These are phyloP conservation scores for Rissa tridactyla DNA, from an alignment of 2,113 vertebrate species.

Conservation along the genomic window DNA sequence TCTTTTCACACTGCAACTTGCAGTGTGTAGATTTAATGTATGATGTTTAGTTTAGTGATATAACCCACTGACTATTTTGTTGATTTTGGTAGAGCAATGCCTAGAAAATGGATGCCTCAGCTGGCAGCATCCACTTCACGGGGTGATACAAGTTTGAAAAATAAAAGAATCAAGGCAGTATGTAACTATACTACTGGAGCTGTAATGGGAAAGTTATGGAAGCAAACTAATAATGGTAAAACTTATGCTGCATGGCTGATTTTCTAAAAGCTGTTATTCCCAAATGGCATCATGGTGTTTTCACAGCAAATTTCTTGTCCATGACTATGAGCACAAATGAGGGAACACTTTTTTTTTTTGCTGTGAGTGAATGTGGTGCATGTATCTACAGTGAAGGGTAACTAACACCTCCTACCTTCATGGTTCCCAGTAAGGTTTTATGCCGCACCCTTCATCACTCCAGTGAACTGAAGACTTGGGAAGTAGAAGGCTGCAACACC, in stretches of 20 bases:
- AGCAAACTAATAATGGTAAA: neutral
- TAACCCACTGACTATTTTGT: slow-evolving; percentile 46
- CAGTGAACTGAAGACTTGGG: neutral
- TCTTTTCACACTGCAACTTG: slow-evolving; percentile 30
- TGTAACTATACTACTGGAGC: neutral
- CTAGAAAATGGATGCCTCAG: slow-evolving; percentile 48
- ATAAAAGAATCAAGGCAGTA: neutral
- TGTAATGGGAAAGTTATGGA: neutral
- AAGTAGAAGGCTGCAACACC: neutral
- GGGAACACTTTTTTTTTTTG: neutral
- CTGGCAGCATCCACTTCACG: slow-evolving; percentile 54
- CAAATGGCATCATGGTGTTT: neutral
- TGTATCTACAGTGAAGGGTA: neutral
- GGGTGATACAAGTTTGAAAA: slow-evolving; percentile 54
- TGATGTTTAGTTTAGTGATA: slow-evolving; percentile 55
- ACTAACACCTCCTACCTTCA: neutral
- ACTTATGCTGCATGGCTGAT: neutral
- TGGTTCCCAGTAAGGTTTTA: neutral
- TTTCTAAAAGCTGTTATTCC: neutral
- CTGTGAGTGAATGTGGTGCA: neutral
- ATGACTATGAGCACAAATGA: neutral
- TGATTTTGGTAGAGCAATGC: slow-evolving; percentile 63
- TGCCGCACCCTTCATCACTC: neutral
- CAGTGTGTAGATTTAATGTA: slow-evolving; percentile 37
- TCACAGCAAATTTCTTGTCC: neutral